These are phyloP conservation scores for Lumbricus terrestris DNA, from an alignment of 2,888 invertebrate genomes.

Conservation along the genomic window DNA sequence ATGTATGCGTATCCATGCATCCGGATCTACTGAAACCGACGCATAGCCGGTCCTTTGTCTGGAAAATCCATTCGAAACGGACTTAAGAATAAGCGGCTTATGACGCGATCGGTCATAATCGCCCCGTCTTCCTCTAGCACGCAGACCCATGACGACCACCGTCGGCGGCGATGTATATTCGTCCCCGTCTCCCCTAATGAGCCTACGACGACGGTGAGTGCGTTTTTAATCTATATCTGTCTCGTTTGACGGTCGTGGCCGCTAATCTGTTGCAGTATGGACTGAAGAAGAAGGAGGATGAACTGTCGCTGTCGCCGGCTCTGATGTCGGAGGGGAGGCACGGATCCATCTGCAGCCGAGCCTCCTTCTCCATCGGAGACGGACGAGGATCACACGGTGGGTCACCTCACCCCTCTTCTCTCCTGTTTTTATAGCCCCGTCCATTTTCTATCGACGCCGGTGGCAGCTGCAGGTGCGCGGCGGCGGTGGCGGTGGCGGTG, in stretches of 20 bases:
- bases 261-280: not conserved
- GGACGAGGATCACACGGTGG: not conserved
- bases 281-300: slow-evolving; percentile 4
- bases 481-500: too few relatives aligned
- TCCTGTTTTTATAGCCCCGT: too few relatives aligned
- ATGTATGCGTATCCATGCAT: not conserved
- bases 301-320: not conserved
- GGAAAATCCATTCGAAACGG: not conserved
- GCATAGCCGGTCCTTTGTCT: not conserved
- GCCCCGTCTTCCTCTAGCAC: not conserved
- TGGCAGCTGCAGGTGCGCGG: too few relatives aligned
- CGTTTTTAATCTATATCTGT: not conserved
- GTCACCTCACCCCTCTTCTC: not conserved
- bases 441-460: too few relatives aligned
- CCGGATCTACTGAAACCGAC: not conserved
- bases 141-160: not conserved
- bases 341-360: slow-evolving; percentile 11
- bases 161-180: too few relatives aligned
- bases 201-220: too few relatives aligned
- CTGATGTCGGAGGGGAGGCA: not conserved
- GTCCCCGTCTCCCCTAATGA: not conserved
- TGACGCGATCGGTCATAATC: not conserved
- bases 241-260: not conserved
- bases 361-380: not conserved
- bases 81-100: not conserved